Conservation (phyloP, 53 echinoderm and acorn worm species). For the Holothuria scabra region DNA sequence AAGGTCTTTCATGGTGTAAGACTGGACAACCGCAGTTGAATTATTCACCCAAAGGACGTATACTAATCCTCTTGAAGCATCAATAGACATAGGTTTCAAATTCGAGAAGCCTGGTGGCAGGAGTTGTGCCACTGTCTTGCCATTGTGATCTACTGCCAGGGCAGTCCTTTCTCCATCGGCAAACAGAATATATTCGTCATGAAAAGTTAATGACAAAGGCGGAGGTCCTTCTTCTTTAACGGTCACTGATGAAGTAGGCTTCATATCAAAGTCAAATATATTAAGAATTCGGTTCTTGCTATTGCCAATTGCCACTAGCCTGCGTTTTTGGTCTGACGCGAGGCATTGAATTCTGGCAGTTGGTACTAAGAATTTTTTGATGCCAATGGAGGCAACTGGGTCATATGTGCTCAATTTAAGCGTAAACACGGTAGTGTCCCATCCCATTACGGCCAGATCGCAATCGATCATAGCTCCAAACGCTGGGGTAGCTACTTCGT, state of each 20-base stretch:
- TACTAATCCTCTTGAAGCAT: neutral
- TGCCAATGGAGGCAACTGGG: neutral
- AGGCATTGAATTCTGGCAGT: constrained; percentile 15
- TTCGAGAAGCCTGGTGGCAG: neutral
- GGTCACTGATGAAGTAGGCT: neutral
- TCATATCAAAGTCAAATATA: constrained; percentile 5
- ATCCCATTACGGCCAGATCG: neutral
- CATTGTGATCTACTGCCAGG: neutral
- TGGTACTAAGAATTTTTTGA: neutral
- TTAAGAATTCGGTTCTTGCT: constrained; percentile 17
- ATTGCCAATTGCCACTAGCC: constrained; percentile 12
- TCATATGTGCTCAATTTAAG: constrained; percentile 5
- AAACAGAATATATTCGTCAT: neutral
- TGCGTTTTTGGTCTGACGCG: neutral
- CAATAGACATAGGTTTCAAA: constrained; percentile 1
- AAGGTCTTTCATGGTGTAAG: neutral
- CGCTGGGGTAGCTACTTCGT: neutral
- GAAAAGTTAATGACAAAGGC: neutral
- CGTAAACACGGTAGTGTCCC: constrained; percentile 11
- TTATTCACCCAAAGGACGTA: constrained; percentile 21
- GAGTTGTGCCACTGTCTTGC: constrained; percentile 5
- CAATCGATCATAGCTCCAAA: neutral
- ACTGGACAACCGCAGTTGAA: neutral
- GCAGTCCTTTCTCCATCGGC: constrained; percentile 4
- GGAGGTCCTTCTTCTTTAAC: constrained; percentile 13